phyloP scores from a whole-genome alignment of 2,113 vertebrate genomes.

The Onychostruthus taczanowskii region DNA sequence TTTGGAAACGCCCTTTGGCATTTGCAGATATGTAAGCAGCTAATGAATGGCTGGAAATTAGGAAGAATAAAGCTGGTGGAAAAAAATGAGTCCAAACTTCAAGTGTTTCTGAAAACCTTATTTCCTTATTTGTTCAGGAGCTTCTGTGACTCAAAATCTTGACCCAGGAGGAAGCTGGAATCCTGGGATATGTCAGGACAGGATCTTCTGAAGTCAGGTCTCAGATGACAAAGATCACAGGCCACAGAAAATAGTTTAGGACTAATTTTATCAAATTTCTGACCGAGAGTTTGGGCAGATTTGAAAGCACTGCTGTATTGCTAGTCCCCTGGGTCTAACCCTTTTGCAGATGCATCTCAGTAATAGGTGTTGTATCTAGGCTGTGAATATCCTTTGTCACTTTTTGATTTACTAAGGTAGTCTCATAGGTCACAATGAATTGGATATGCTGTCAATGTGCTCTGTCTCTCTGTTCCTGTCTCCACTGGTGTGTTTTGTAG shows the following conservation, averaged over 20 bases:
- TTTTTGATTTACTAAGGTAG: not conserved
- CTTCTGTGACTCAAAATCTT: constrained; percentile 19
- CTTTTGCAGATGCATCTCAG: not conserved
- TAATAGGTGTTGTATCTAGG: not conserved
- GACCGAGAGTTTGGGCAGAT: not conserved
- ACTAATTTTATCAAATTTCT: constrained; percentile 4
- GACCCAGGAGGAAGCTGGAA: not conserved
- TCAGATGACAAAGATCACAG: not conserved
- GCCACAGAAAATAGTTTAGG: not conserved
- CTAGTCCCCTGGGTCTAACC: not conserved
- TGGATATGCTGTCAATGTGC: not conserved
- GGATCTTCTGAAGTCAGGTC: not conserved
- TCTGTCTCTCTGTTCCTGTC: not conserved
- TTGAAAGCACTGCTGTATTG: not conserved
- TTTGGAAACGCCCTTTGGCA: constrained; percentile 49
- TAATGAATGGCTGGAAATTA: constrained; percentile 61
- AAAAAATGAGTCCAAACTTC: not conserved
- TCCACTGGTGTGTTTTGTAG: not conserved
- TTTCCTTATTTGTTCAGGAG: constrained; percentile 44
- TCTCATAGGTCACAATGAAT: not conserved
- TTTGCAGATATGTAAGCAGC: constrained; percentile 25
- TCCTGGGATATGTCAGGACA: not conserved
- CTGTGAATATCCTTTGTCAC: not conserved
- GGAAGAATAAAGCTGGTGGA: constrained; percentile 20
- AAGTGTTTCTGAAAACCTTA: constrained; percentile 31